These are phyloP conservation scores for Nestor notabilis DNA, from an alignment of 2,113 vertebrate genomes.

Conservation along the genomic window DNA sequence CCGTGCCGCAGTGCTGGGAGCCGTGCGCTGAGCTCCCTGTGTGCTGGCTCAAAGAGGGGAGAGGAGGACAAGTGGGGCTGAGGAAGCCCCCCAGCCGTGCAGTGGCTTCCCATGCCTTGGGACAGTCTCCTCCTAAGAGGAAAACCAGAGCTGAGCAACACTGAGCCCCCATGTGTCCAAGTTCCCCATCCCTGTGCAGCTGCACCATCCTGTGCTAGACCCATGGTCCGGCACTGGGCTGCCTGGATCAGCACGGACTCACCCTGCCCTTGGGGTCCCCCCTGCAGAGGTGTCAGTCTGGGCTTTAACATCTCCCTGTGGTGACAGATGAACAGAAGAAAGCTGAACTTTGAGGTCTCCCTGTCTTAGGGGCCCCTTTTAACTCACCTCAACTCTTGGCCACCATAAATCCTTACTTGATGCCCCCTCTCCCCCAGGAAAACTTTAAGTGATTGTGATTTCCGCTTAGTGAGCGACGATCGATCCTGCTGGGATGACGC, in stretches of 20 bases:
- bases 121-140: not conserved
- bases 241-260: not conserved
- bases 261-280: rapidly evolving
- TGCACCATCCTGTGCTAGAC: rapidly evolving
- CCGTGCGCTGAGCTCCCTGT: rapidly evolving
- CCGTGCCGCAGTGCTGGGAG: not conserved
- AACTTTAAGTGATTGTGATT: not conserved
- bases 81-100: not conserved
- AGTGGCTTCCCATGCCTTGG: not conserved
- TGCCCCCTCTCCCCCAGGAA: not conserved
- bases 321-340: not conserved
- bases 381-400: not conserved
- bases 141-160: rapidly evolving
- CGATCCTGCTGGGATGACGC: not conserved
- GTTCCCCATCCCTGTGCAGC: rapidly evolving
- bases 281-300: not conserved
- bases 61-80: not conserved
- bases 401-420: not conserved
- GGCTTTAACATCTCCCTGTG: not conserved
- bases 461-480: not conserved
- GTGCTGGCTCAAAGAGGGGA: not conserved
- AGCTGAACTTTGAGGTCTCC: not conserved
- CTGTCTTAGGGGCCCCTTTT: not conserved
- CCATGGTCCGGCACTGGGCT: rapidly evolving
- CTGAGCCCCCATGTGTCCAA: rapidly evolving